These are phyloP conservation scores for Xyliphius kryptos DNA, from an alignment of 2,113 vertebrate species.

Conservation along the genomic window DNA sequence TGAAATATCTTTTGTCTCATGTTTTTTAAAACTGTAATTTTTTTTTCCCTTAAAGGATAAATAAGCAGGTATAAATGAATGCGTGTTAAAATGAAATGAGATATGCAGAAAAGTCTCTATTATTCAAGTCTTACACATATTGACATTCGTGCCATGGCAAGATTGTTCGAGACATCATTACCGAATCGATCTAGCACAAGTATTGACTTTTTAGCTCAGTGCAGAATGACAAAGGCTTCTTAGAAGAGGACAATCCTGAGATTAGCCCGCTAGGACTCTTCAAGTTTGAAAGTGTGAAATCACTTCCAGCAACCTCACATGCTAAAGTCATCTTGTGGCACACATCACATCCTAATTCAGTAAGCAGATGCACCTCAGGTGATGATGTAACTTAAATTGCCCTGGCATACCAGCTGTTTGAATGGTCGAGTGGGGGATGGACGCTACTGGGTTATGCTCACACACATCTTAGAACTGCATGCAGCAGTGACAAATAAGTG, in stretches of 20 bases:
- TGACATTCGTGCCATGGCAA: too few relatives aligned
- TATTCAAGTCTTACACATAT: too few relatives aligned
- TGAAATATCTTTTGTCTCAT: constrained; percentile 14
- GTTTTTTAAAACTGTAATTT: too few relatives aligned
- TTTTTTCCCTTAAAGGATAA: too few relatives aligned
- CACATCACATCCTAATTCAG: constrained; percentile 60
- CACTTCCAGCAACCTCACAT: constrained; percentile 21
- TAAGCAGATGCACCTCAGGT: constrained; percentile 53
- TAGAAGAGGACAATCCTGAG: constrained; percentile 10
- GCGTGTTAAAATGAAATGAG: too few relatives aligned
- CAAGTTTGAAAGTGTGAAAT: constrained; percentile 16
- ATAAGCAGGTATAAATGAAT: too few relatives aligned
- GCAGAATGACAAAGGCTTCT: constrained; percentile 12
- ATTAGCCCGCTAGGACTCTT: neutral
- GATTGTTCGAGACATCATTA: constrained; percentile 8
- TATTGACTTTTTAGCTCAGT: neutral
- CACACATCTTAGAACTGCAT: constrained; percentile 48
- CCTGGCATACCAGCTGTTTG: constrained; percentile 50
- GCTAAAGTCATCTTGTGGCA: constrained; percentile 35
- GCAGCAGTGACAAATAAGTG: constrained; percentile 30
- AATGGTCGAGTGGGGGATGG: constrained; percentile 34
- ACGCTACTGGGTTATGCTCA: constrained; percentile 51
- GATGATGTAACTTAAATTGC: constrained; percentile 56
- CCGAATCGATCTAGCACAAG: neutral
- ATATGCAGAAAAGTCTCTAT: too few relatives aligned